Conservation (phyloP, 1,140 invertebrate species). For the Dufourea novaeangliae region DNA sequence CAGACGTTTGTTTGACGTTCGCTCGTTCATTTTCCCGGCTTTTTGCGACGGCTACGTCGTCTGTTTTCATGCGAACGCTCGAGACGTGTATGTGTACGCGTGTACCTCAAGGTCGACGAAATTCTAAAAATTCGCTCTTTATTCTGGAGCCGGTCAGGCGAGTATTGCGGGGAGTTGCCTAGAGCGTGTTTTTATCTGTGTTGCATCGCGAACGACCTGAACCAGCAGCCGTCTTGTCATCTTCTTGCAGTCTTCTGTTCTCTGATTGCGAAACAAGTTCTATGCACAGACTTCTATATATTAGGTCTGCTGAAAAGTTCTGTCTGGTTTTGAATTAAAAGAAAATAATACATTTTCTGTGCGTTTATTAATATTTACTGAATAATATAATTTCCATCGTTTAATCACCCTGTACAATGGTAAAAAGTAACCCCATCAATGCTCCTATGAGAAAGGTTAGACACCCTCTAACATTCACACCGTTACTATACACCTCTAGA, state of each 20-base stretch:
- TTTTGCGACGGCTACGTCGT: neutral
- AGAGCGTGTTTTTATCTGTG: neutral
- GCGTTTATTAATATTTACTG: too few species aligned
- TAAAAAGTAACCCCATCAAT: too few species aligned
- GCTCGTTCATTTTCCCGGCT: neutral
- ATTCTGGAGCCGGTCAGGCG: conserved; percentile 34
- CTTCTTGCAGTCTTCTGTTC: neutral
- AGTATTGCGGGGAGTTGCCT: neutral
- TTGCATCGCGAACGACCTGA: neutral
- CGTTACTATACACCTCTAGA: too few species aligned
- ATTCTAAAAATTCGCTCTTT: conserved; percentile 39
- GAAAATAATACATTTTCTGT: too few species aligned
- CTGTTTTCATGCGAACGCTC: conserved; percentile 3
- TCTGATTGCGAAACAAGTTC: neutral
- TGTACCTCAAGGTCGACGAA: conserved; percentile 32
- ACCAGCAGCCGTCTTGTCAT: neutral
- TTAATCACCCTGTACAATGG: too few species aligned
- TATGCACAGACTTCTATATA: too few species aligned
- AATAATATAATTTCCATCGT: too few species aligned
- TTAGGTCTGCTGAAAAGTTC: too few species aligned
- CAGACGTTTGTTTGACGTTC: neutral
- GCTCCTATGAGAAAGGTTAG: too few species aligned
- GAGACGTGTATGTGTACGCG: neutral
- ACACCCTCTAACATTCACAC: too few species aligned
- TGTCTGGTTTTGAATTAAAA: too few species aligned